Conservation (phyloP, 2,888 invertebrate genomes). For the Ephialtes manifestator region DNA sequence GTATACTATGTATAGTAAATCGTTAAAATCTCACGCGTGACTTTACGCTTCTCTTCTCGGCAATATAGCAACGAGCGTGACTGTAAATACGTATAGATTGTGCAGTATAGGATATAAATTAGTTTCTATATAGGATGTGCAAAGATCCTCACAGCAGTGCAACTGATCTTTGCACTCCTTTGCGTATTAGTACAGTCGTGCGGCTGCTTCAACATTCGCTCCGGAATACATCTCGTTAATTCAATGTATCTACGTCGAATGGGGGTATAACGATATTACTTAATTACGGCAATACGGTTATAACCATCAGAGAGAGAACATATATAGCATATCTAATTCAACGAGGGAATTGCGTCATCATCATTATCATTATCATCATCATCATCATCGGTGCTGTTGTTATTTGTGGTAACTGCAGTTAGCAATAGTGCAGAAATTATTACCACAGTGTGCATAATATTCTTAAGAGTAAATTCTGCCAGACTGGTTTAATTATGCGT, state of each 20-base stretch:
- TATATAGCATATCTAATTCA: conserved; percentile 51
- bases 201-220: neutral
- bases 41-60: conserved; percentile 37
- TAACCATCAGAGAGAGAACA: neutral
- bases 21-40: conserved; percentile 60
- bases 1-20: conserved; percentile 14
- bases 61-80: conserved; percentile 9
- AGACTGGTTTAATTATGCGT: neutral
- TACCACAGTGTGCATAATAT: neutral
- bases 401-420: neutral
- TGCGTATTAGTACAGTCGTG: neutral
- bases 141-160: neutral
- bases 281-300: conserved; percentile 58
- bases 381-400: neutral
- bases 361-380: conserved; percentile 41
- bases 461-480: neutral
- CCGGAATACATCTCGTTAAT: conserved; percentile 54
- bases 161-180: neutral
- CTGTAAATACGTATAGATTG: conserved; percentile 31
- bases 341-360: conserved; percentile 51
- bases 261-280: conserved; percentile 66
- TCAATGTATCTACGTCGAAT: conserved; percentile 57
- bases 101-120: conserved; percentile 23
- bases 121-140: conserved; percentile 6
- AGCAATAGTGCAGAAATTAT: neutral